Base-by-base conservation (phyloP, 2,888 invertebrate species). In the Piscicola geometra region DNA sequence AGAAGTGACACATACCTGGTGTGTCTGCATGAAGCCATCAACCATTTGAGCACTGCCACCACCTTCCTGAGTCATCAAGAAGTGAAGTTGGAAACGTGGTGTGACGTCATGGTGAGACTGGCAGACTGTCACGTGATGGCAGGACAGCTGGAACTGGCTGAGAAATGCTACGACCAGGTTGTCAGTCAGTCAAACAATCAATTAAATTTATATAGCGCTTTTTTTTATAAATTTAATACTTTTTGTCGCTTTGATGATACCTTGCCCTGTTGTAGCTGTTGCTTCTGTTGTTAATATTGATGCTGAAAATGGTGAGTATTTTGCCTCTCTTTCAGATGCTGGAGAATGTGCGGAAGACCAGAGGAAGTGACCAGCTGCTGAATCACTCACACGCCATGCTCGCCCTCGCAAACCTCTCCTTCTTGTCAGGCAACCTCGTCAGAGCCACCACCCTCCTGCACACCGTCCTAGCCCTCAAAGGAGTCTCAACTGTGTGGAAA, bases 51-150 rank as follows among this genome's bases (percentile, higher is more conserved):
- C n/a, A 72, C 30, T 1, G 52, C 72, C 5, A 60, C 56, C 5
- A 71, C n/a, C 25, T 50, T 71, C 18, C 18, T 5, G 18, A 32
- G n/a, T n/a, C 28, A 30, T 56, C n/a, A 32, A 18, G 32, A 9
- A 1, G 21, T 21, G 18, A 41, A 30, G 21, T 18, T 50, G 28
- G 72, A 72, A 30, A 5, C 32, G 21, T 72, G 72, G 72, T 56
- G 50, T 30, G 72, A 72, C 28, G 56, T 72, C 21, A 28, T 72
- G 56, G 47, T 33, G 21, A 52, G 47, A 36, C 25, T 72, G 72
- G 72, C 72, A 30, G 72, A 72, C 56, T 72, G 72, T 60, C 72
- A 33, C 32, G 52, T 72, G 30, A 72, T 72, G 72, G 52, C 28
- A 21, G 72, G 72, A 18, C 52, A 60, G 52, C 33, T 72, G 21